phyloP scores from a whole-genome alignment of 2,888 invertebrate species.

The Shargacucullia verbasci region DNA sequence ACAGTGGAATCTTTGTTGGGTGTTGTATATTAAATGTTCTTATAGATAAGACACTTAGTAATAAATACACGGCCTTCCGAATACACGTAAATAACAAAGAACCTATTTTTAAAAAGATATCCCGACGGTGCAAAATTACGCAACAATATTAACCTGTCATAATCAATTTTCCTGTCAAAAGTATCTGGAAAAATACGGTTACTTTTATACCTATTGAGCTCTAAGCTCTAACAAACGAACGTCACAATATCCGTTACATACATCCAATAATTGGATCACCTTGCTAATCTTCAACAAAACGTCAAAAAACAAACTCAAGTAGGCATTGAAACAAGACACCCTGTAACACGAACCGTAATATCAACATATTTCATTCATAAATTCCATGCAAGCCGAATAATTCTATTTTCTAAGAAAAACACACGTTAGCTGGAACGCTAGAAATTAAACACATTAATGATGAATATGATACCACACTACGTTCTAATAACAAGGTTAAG shows the following conservation, averaged over 20 bases:
- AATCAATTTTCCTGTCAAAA: no score
- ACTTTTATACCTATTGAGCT: no score
- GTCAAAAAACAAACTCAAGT: conserved; percentile 26
- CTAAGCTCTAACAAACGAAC: not conserved
- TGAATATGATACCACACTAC: conserved; percentile 46
- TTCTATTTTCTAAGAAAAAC: conserved; percentile 48
- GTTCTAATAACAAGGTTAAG: conserved; percentile 33
- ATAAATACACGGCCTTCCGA: no score
- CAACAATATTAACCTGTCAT: no score
- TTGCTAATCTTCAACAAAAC: conserved; percentile 41
- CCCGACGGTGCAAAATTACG: no score
- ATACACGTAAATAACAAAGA: no score
- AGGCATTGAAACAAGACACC: conserved; percentile 43
- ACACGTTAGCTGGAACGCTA: conserved; percentile 34
- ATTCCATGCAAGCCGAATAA: conserved; percentile 38
- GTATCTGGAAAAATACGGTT: no score
- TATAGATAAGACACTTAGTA: no score
- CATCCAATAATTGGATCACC: conserved; percentile 42
- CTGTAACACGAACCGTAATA: conserved; percentile 19
- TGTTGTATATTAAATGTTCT: conserved; percentile 25
- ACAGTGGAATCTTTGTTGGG: conserved; percentile 33
- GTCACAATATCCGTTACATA: conserved; percentile 18
- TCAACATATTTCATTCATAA: conserved; percentile 49
- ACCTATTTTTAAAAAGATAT: no score
- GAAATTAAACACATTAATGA: conserved; percentile 36